Evolutionary conservation across 2,888 invertebrate species (phyloP), one percentile per base, ranked within the genome.

Genomic region (Artemia sinica): DNA sequence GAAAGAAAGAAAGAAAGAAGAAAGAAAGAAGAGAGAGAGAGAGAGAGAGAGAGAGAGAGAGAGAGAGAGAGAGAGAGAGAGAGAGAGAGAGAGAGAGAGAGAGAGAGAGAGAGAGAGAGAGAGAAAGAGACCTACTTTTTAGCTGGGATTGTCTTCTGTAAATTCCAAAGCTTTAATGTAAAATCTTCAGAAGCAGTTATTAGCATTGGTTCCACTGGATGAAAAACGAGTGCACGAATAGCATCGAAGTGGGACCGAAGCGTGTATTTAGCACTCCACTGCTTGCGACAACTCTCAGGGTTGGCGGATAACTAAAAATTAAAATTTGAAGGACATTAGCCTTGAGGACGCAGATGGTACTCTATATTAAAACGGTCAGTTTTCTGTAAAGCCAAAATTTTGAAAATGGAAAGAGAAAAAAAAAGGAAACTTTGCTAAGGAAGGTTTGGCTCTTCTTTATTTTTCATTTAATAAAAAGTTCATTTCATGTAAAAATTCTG

Each of bases 121-220:
- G 13, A 69, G 49, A 66, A 18, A 68, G 50, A 70, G 49, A 76
- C 77, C 74, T 76, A 84, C 84, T 95, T 95, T 83, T 96, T 96
- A 71, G 94, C 92, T 74, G 93, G 93, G 74, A 94, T 92, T 69
- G 95, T 95, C 81, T 95, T 95, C 79, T 95, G 95, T 74, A 98
- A 83, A 83, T 98, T 98, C 98, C 98, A 99, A 77, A 98, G 81
- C 81, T 99, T 99, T 65, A 98, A 83, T 67, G 97, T 97, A 79
- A 96, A 94, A 82, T 99, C 98, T 79, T 99, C 98, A 70, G 94
- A 94, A 58, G 95, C 97, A 49, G 98, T 97, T 76, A 98, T 91
- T 71, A 98, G 83, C 70, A 97, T 93, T 70, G 95, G 90, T 77
- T 97, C 96, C 72, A 87, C 88, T 69, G 96, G 95, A 80, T 93